Evolutionary conservation across 1,140 invertebrate genomes (phyloP), one percentile per base, ranked within the genome.

Genomic region (Lanistes nyassanus): DNA sequence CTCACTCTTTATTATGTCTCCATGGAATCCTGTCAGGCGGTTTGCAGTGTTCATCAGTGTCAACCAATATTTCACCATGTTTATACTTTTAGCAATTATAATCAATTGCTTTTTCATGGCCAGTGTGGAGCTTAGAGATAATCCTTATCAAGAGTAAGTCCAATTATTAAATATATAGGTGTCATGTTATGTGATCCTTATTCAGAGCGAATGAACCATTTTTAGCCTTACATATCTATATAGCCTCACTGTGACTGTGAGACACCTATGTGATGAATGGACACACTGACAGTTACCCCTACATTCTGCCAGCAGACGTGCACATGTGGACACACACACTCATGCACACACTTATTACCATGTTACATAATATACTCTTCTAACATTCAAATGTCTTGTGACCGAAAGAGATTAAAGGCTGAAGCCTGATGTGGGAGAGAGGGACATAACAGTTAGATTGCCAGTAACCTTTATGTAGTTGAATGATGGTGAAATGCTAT

Each of bases 31-130:
- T 21, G 90, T 96, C 76, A 92, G 97, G 72, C 92, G 94, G 66
- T 92, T 94, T 36, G 95, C 95, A 90, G 95, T 98, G 88, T 96
- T 93, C 90, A 92, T 98, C 78, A 94, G 94, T 87, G 97, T 96
- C 23, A 84, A 88, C 76, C 88, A 89, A 76, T 96, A 93, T 91
- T 98, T 98, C 91, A 96, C 98, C 90, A 96, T 97, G 89, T 92
- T 97, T 87, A 96, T 98, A 89, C 98, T 98, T 93, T 92, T 95
- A 79, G 97, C 96, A 81, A 98, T 98, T 89, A 92, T 98, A 88
- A 92, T 96, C 91, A 98, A 98, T 91, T 98, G 96, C 91, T 94
- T 97, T 92, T 97, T 97, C 93, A 94, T 98, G 83, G 95, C 96
- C 90, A 95, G 97, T 93, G 94, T 95, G 82, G 94, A 95, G 42